These are phyloP conservation scores for Peromyscus eremicus DNA, from an alignment of 2,797 vertebrate genomes.

Conservation along the genomic window DNA sequence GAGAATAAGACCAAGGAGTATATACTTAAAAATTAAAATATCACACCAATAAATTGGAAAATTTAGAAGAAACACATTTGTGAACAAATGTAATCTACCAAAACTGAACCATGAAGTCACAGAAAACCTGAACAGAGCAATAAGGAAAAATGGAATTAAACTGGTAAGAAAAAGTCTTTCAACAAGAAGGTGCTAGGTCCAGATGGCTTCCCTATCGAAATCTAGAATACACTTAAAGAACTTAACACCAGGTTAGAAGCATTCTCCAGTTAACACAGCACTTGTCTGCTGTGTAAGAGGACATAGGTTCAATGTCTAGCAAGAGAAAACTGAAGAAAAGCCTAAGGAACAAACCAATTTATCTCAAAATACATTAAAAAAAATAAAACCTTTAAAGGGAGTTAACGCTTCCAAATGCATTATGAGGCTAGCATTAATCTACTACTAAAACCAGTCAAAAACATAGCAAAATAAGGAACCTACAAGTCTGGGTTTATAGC, in stretches of 20 bases:
- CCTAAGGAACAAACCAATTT: not conserved
- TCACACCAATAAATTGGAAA: not conserved
- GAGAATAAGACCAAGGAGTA: not conserved
- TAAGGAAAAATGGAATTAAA: not conserved
- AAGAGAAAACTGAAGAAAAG: not conserved
- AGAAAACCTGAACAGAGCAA: not conserved
- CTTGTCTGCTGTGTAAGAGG: not conserved
- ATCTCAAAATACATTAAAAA: not conserved
- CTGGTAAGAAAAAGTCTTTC: not conserved
- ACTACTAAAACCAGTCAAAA: not conserved
- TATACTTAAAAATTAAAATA: not conserved
- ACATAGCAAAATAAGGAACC: not conserved
- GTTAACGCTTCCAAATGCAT: not conserved
- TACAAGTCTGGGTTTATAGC: not conserved
- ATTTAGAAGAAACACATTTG: not conserved
- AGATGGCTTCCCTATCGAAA: not conserved
- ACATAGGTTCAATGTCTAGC: not conserved
- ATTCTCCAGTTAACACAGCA: not conserved
- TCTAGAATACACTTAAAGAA: not conserved
- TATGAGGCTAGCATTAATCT: not conserved
- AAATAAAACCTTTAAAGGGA: not conserved
- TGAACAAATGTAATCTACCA: not conserved
- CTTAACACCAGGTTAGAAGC: not conserved
- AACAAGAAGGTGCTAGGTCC: not conserved
- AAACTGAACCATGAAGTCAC: not conserved